Evolutionary conservation across 1,140 invertebrate genomes (phyloP).

Genomic region (Papilio machaon): DNA sequence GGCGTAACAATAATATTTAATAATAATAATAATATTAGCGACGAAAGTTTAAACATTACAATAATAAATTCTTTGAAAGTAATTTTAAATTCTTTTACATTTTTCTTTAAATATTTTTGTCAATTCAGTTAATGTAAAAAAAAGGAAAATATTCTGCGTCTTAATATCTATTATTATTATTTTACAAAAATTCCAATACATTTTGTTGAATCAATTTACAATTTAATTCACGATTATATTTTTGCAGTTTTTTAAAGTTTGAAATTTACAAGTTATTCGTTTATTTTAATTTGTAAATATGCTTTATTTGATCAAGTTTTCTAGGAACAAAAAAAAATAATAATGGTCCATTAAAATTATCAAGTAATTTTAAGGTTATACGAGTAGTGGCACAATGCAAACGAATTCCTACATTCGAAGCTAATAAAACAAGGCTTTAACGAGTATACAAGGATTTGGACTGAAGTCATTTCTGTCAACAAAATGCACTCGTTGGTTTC

Average conservation of each 20-base stretch:
- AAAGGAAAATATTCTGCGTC: no score
- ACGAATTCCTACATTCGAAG: conserved; percentile 67
- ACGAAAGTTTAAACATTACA: conserved; percentile 53
- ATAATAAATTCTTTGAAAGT: conserved; percentile 58
- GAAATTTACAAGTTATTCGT: conserved; percentile 48
- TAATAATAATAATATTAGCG: conserved; percentile 56
- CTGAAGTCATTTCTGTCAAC: conserved; percentile 57
- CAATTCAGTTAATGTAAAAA: no score
- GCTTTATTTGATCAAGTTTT: conserved; percentile 56
- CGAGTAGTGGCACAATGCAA: conserved; percentile 67
- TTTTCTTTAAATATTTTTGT: neutral
- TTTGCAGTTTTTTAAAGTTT: conserved; percentile 47
- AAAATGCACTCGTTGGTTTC: conserved; percentile 41
- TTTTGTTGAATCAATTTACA: no score
- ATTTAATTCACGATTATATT: no score
- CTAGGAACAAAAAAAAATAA: conserved; percentile 68
- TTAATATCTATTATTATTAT: no score
- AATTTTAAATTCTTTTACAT: conserved; percentile 18
- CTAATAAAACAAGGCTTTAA: conserved; percentile 74
- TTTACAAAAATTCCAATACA: no score
- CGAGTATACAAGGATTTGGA: conserved; percentile 58
- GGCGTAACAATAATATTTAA: conserved; percentile 68
- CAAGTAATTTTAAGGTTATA: conserved; percentile 68
- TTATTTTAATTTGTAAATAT: conserved; percentile 52
- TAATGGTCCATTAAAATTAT: conserved; percentile 79